Percentiles rank a stretch among this genome's conserved stretches.
phyloP scores from a whole-genome alignment of 2,888 invertebrate genomes.

The Hyles lineata region DNA sequence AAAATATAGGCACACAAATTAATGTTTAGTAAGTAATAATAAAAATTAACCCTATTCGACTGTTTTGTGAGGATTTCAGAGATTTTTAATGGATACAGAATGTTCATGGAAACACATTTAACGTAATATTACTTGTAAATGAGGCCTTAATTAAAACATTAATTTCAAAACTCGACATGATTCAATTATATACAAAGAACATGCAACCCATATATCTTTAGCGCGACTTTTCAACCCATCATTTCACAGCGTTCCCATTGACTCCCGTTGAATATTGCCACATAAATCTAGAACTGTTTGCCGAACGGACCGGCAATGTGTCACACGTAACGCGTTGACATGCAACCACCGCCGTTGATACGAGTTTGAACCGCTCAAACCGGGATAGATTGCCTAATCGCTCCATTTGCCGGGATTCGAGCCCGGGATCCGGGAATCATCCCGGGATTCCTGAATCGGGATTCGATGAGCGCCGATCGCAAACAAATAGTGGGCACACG shows the following conservation, averaged over 20 bases:
- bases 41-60: no score
- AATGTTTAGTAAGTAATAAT: no score
- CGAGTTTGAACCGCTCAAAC: conserved; percentile 62
- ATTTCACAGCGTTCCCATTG: conserved; percentile 8
- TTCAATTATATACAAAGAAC: neutral
- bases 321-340: conserved; percentile 32
- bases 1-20: neutral
- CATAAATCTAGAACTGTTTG: neutral
- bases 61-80: no score
- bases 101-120: no score
- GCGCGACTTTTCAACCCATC: conserved; percentile 10
- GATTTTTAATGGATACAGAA: no score
- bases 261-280: conserved; percentile 8
- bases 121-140: no score
- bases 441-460: conserved; percentile 66
- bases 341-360: conserved; percentile 46
- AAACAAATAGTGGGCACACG: conserved; percentile 65
- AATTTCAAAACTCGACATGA: neutral
- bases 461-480: conserved; percentile 64
- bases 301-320: conserved; percentile 6
- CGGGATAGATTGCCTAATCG: conserved; percentile 70
- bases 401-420: conserved; percentile 68
- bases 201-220: neutral
- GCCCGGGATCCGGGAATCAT: conserved; percentile 62
- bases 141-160: neutral